phyloP scores from a whole-genome alignment of 2,113 vertebrate genomes.

The Limanda limanda region DNA sequence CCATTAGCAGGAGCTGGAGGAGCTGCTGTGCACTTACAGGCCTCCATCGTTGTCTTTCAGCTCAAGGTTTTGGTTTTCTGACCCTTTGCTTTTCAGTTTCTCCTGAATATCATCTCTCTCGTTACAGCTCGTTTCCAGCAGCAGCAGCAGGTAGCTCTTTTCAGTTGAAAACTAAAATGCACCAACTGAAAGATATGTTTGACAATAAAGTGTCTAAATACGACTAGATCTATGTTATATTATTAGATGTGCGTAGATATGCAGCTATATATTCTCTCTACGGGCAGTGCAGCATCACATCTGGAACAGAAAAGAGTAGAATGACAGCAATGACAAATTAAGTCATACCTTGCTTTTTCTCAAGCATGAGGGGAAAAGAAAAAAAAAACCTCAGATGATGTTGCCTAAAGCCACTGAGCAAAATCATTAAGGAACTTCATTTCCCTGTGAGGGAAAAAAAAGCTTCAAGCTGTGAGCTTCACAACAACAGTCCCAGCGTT shows the following conservation, averaged over 20 bases:
- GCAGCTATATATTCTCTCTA: not conserved
- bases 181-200: too few species aligned
- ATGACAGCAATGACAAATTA: conserved; percentile 48
- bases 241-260: conserved; percentile 10
- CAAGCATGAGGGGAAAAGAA: not conserved
- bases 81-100: not conserved
- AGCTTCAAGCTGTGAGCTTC: conserved; percentile 62
- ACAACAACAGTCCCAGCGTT: conserved; percentile 49
- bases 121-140: too few species aligned
- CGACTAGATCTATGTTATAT: too few species aligned
- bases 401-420: conserved; percentile 53
- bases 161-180: too few species aligned
- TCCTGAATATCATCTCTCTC: too few species aligned
- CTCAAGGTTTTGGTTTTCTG: not conserved
- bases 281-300: conserved; percentile 25
- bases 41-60: not conserved
- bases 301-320: conserved; percentile 27
- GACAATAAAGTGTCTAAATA: too few species aligned
- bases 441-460: conserved; percentile 60
- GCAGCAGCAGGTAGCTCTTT: too few species aligned
- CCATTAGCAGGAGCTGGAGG: too few species aligned
- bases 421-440: conserved; percentile 70
- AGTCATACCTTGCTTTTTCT: conserved; percentile 36
- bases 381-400: not conserved
- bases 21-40: too few species aligned